Percentiles rank a stretch among this genome's conserved stretches.
phyloP scores from a whole-genome alignment of 2,113 vertebrate genomes.

The Zosterops hypoxanthus region DNA sequence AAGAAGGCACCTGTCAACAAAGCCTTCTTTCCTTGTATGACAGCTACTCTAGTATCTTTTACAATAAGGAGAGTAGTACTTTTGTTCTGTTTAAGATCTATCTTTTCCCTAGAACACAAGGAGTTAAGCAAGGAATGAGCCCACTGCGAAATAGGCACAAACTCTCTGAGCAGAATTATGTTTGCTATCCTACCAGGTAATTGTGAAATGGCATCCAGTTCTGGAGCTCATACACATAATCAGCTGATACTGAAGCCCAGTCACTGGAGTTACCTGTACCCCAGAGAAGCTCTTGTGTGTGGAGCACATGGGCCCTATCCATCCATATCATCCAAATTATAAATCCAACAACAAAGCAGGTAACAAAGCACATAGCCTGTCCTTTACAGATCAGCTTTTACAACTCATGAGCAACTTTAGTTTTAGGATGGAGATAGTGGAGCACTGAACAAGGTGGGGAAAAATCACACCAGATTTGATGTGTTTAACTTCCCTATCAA shows the following conservation, averaged over 20 bases:
- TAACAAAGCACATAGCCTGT: background rate
- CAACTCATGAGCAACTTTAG: background rate
- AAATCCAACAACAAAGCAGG: background rate
- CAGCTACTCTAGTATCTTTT: background rate
- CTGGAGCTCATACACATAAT: background rate
- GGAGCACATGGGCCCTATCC: background rate
- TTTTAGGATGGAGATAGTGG: background rate
- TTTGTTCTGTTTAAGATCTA: background rate
- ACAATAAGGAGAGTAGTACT: background rate
- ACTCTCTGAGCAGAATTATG: background rate
- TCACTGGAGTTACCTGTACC: no score
- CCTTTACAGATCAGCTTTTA: background rate
- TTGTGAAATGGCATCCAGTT: background rate
- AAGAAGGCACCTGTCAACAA: background rate
- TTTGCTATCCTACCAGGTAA: background rate
- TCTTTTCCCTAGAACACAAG: background rate
- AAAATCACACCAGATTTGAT: background rate
- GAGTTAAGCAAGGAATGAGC: background rate
- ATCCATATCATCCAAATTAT: rapidly evolving
- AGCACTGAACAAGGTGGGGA: background rate
- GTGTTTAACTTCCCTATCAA: background rate
- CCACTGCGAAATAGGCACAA: rapidly evolving
- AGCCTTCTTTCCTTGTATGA: background rate
- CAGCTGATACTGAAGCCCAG: background rate
- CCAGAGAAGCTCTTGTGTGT: background rate